Percentiles rank a stretch among this genome's conserved stretches.
Evolutionary conservation across 2,888 invertebrate genomes (phyloP).

Genomic region (Melangyna quadrimaculata): DNA sequence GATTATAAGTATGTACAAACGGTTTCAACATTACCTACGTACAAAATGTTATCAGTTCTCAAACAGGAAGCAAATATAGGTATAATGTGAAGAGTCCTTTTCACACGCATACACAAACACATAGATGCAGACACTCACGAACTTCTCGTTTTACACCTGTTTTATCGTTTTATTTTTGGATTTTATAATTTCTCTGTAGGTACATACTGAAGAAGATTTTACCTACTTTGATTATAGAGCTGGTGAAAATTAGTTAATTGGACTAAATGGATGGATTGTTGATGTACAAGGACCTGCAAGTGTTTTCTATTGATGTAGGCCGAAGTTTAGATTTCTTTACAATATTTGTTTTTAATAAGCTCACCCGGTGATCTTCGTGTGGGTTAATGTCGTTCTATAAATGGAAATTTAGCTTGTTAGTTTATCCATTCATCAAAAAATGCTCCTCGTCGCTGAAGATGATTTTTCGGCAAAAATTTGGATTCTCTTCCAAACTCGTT

Average conservation of each 20-base stretch:
- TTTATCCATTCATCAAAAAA: too few relatives aligned
- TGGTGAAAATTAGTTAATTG: conserved; percentile 69
- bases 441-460: too few relatives aligned
- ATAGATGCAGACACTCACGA: not conserved
- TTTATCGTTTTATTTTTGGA: conserved; percentile 61
- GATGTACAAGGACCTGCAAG: not conserved
- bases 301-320: too few relatives aligned
- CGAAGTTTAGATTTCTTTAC: too few relatives aligned
- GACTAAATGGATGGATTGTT: conserved; percentile 46
- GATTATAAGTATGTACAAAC: conserved; percentile 14
- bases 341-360: too few relatives aligned
- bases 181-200: conserved; percentile 66
- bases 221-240: conserved; percentile 8
- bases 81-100: conserved; percentile 51
- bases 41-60: conserved; percentile 64
- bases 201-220: conserved; percentile 32
- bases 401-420: too few relatives aligned
- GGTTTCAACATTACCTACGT: not conserved
- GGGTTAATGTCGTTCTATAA: too few relatives aligned
- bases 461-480: too few relatives aligned
- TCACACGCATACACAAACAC: conserved; percentile 15
- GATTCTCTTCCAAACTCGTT: too few relatives aligned
- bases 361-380: too few relatives aligned
- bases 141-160: conserved; percentile 46
- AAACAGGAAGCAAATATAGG: conserved; percentile 65